Evolutionary conservation across 2,797 vertebrate genomes (phyloP).

Genomic region (Lepus townsendii): DNA sequence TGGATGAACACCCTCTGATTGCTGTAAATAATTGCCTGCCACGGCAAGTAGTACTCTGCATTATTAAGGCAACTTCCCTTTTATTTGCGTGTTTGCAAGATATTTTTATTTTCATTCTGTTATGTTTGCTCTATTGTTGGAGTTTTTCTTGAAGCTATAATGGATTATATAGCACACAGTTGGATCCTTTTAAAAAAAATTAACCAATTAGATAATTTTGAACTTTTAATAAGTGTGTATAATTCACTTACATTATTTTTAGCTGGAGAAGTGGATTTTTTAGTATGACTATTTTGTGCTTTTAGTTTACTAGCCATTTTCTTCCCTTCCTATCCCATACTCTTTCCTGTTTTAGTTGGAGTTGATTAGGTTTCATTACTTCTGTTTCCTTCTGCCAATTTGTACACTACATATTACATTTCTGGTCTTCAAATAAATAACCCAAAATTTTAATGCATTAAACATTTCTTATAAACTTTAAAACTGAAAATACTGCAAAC

Average conservation of each 20-base stretch:
- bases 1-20: background rate
- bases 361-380: background rate
- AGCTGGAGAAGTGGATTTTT: background rate
- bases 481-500: background rate
- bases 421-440: background rate
- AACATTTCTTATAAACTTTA: background rate
- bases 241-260: background rate
- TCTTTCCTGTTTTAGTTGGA: background rate
- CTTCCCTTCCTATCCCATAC: background rate
- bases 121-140: background rate
- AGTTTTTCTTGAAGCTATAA: background rate
- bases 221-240: background rate
- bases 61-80: background rate
- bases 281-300: background rate
- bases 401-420: background rate
- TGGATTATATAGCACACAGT: background rate
- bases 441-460: background rate
- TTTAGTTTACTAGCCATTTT: background rate
- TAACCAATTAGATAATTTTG: background rate
- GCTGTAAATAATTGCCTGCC: background rate
- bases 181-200: background rate
- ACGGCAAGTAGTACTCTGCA: background rate
- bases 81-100: background rate
- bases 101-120: slow-evolving; percentile 17
- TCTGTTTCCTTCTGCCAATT: background rate